Base-by-base conservation (phyloP, 2,113 vertebrate genomes). In the Ellobius talpinus region DNA sequence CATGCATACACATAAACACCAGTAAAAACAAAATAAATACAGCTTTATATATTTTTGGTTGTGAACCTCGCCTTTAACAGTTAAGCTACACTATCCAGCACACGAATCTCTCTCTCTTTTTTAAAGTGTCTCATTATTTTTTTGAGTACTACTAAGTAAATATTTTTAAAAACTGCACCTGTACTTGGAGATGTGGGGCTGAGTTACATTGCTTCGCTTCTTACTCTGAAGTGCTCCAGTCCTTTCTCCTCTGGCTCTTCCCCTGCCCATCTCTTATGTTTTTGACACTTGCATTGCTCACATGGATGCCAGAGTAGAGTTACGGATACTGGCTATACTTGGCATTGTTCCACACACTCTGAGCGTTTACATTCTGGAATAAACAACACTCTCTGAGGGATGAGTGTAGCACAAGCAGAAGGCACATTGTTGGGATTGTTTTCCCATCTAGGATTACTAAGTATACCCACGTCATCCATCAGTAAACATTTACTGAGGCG, bases 331-430 rank as follows among this genome's bases (percentile, higher is more conserved):
- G 26, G 74, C 72, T 84, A 5, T 23, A 79, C 42, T 85, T 94
- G 47, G 84, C 52, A 68, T 92, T 85, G 92, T 87, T 93, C 79
- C 65, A 85, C 55, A 58, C 21, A 68, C 55, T 84, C 89, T 77
- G 70, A 93, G 81, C 82, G 68, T 96, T 93, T 96, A 79, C 12
- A 52, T 79, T 85, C 61, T 91, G 84, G 42, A 58, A 91, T 97
- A 93, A 95, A 86, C 61, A 92, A 76, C 13, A 65, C 4, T 90
- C 50, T 66, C 1, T 29, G 58, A 89, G n/a, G 29, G 31, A 76
- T 21, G 70, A 92, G 89, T 55, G n/a, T 14, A 93, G 65, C 36
- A 19, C 19, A 24, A 90, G 16, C 70, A 42, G 36, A 90, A 96
- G 73, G 86, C 45, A 85, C 36, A n/a, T 45, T 52, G 9, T 74